Conservation (phyloP, 2,113 vertebrate genomes). For the Rhabdomys dilectus region DNA sequence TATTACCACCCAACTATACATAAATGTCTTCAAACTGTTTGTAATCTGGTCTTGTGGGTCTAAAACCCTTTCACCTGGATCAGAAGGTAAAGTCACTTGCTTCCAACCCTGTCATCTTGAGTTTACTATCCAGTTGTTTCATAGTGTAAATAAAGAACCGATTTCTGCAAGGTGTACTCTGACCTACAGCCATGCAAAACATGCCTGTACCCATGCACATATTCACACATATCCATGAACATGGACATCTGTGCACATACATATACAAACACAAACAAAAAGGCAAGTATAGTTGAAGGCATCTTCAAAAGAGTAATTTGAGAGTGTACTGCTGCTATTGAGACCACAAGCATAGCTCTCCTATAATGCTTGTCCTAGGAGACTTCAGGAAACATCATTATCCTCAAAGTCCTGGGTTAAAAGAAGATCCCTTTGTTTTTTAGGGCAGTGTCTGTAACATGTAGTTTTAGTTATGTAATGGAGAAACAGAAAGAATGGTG, state of each 20-base stretch:
- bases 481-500: neutral
- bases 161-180: neutral
- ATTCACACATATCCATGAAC: rapidly evolving
- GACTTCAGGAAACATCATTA: rapidly evolving
- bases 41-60: neutral
- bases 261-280: neutral
- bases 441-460: neutral
- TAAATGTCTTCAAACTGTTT: neutral
- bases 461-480: neutral
- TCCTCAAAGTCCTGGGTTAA: neutral
- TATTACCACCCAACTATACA: neutral
- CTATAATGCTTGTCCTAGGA: too few relatives aligned
- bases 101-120: neutral
- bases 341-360: neutral
- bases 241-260: too few relatives aligned
- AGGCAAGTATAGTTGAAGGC: neutral
- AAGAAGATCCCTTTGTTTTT: neutral
- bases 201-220: rapidly evolving
- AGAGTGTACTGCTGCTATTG: neutral
- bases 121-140: neutral
- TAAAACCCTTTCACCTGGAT: neutral
- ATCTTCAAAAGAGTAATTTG: neutral
- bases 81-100: neutral
- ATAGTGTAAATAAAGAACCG: neutral
- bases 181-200: neutral